These are phyloP conservation scores for Chiloscyllium punctatum DNA, from an alignment of 2,797 vertebrate genomes.

Conservation along the genomic window DNA sequence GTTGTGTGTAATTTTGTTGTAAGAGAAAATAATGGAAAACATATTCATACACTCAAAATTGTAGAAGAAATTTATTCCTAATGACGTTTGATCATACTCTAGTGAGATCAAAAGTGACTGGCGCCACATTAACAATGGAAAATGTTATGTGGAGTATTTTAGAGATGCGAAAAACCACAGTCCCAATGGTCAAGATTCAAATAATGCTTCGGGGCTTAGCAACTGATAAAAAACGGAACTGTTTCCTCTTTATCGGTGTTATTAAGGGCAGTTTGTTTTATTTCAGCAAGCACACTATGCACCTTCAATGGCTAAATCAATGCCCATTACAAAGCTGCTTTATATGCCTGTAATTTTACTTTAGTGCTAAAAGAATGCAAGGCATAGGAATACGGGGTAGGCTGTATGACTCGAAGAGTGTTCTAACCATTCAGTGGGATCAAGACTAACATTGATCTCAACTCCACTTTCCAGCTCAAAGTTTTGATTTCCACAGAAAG, in stretches of 20 bases:
- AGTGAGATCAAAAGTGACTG: background rate
- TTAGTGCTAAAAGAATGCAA: constrained; percentile 1
- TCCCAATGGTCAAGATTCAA: background rate
- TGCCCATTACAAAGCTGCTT: constrained; percentile 6
- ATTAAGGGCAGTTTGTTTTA: constrained; percentile 8
- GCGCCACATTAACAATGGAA: background rate
- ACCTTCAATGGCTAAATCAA: constrained; percentile 8
- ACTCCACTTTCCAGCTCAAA: background rate
- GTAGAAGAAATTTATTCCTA: background rate
- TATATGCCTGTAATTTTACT: background rate
- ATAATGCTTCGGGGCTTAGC: background rate
- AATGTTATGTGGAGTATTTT: constrained; percentile 2
- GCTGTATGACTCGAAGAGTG: background rate
- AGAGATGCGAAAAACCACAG: background rate
- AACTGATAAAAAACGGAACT: background rate
- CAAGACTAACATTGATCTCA: background rate
- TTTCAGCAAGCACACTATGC: background rate
- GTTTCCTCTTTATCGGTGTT: background rate
- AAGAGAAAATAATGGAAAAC: background rate
- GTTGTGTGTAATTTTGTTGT: background rate
- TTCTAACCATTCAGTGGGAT: background rate
- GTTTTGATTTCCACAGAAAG: background rate
- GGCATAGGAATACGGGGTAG: too few species aligned
- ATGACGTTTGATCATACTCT: background rate
- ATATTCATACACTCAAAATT: background rate